A percentile compares a stretch with the other conserved stretches of the same genome.
These are phyloP conservation scores for Nibea albiflora DNA, from an alignment of 2,113 vertebrate genomes.

Conservation along the genomic window DNA sequence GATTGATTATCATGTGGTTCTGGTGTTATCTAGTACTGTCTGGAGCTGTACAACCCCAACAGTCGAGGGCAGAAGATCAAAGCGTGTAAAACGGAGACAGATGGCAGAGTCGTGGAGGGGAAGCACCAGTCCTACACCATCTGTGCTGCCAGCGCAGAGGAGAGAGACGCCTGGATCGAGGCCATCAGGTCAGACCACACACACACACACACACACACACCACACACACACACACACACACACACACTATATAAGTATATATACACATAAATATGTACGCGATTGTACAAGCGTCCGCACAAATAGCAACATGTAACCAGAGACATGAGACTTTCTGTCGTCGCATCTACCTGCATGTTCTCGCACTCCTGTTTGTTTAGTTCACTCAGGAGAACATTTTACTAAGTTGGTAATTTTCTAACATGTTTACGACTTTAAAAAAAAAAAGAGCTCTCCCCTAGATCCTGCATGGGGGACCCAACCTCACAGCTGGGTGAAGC, in stretches of 20 bases:
- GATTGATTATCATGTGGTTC: not conserved
- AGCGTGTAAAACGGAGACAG: conserved; percentile 95
- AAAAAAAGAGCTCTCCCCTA: not conserved
- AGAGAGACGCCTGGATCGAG: conserved; percentile 94
- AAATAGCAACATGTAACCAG: too few species aligned
- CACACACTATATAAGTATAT: not conserved
- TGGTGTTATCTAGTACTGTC: conserved; percentile 87
- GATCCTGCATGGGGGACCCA: not conserved
- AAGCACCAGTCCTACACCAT: conserved; percentile 97
- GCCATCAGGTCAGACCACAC: conserved; percentile 87
- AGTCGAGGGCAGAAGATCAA: conserved; percentile 95
- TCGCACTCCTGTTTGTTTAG: not conserved
- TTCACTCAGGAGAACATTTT: not conserved
- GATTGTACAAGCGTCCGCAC: not conserved
- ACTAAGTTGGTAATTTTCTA: not conserved
- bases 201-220: not conserved
- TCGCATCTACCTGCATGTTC: not conserved
- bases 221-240: too few species aligned
- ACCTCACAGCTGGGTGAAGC: not conserved
- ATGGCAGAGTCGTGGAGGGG: conserved; percentile 95
- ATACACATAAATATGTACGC: too few species aligned
- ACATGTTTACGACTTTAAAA: too few species aligned
- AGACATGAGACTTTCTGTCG: not conserved
- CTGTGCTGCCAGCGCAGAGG: conserved; percentile 89
- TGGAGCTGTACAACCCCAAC: conserved; percentile 93